Percentiles rank a stretch among this genome's conserved stretches.
phyloP scores from a whole-genome alignment of 2,797 vertebrate genomes.

The Sarcophilus harrisii region DNA sequence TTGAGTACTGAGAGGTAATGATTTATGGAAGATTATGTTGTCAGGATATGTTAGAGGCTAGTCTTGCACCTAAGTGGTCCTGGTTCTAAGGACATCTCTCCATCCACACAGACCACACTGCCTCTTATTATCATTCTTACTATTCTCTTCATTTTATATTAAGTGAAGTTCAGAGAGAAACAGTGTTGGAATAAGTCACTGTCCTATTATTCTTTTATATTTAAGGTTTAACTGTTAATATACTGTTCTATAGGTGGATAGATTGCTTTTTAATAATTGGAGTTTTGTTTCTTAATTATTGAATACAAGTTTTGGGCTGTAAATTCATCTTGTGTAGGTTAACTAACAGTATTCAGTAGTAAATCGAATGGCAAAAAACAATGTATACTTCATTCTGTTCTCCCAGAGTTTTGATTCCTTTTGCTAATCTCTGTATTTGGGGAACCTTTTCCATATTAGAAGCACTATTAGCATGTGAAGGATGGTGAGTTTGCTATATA shows the following conservation, averaged over 20 bases:
- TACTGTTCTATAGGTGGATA: background rate
- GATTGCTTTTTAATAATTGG: background rate
- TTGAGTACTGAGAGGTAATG: background rate
- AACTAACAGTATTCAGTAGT: background rate
- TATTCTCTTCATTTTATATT: background rate
- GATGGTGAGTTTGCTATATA: background rate
- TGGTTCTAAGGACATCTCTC: background rate
- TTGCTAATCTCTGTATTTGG: background rate
- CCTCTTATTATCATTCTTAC: background rate
- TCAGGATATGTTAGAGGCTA: background rate
- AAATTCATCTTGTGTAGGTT: background rate
- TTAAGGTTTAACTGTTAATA: background rate
- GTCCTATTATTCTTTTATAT: background rate
- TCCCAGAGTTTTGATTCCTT: background rate
- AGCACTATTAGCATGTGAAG: background rate
- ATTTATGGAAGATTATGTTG: background rate
- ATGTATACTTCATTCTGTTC: background rate
- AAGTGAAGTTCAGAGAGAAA: background rate
- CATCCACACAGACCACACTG: background rate
- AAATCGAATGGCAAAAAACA: background rate
- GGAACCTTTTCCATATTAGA: background rate
- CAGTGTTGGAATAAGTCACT: background rate
- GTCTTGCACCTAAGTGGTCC: background rate
- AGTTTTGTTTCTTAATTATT: background rate
- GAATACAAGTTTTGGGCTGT: background rate